phyloP scores from a whole-genome alignment of 2,888 invertebrate species.

The Ichneumoninae sp. region DNA sequence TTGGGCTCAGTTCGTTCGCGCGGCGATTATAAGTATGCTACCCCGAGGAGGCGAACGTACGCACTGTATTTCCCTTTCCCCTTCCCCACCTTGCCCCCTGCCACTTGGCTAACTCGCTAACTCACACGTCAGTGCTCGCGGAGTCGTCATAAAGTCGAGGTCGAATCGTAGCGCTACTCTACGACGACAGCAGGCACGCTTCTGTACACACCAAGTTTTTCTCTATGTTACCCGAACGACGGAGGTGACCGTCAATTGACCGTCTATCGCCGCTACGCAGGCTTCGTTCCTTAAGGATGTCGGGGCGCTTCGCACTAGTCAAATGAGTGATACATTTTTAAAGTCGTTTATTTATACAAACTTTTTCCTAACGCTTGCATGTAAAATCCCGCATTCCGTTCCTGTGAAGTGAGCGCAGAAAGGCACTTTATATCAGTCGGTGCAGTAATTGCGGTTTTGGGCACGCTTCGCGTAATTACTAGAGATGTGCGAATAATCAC shows the following conservation, averaged over 20 bases:
- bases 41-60: slow-evolving; percentile 43
- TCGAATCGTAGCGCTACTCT: slow-evolving; percentile 3
- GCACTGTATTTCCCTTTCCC: slow-evolving; percentile 5
- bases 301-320: too few relatives aligned
- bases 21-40: slow-evolving; percentile 26
- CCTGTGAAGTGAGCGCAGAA: too few relatives aligned
- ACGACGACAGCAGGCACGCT: background rate
- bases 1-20: slow-evolving; percentile 46
- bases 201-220: background rate
- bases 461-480: too few relatives aligned
- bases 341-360: too few relatives aligned
- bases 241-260: background rate
- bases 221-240: background rate
- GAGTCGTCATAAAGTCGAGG: slow-evolving; percentile 23
- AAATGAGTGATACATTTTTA: too few relatives aligned
- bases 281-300: background rate
- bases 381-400: too few relatives aligned
- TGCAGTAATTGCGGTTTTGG: too few relatives aligned
- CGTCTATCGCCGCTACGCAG: background rate
- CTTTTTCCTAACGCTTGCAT: too few relatives aligned
- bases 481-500: too few relatives aligned
- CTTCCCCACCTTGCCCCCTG: slow-evolving; percentile 33
- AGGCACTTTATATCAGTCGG: too few relatives aligned
- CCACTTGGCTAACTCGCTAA: slow-evolving; percentile 37
- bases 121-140: slow-evolving; percentile 47